Conservation (phyloP, 1,140 invertebrate genomes). For the Anagrus nilaparvatae region DNA sequence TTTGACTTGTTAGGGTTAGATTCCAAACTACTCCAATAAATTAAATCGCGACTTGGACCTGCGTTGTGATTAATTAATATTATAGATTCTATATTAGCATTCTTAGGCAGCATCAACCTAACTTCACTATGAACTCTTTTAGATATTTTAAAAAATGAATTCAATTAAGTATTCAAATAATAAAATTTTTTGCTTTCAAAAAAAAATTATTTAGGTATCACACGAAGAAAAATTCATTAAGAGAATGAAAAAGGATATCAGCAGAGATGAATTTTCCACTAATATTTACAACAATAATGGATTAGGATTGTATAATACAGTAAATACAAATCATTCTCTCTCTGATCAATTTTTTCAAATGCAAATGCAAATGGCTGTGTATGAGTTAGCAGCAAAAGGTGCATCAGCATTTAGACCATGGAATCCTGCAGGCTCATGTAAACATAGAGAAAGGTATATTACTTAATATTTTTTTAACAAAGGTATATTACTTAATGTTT, state of each 20-base stretch:
- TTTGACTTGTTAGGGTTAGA: too few relatives aligned
- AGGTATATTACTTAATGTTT: not conserved
- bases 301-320: slow-evolving; percentile 35
- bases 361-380: slow-evolving; percentile 39
- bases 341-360: slow-evolving; percentile 10
- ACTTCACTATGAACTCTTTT: too few relatives aligned
- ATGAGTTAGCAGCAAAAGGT: slow-evolving; percentile 36
- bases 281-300: slow-evolving; percentile 36
- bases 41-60: too few relatives aligned
- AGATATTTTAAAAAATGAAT: too few relatives aligned
- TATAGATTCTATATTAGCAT: too few relatives aligned
- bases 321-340: slow-evolving; percentile 12
- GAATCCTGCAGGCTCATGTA: slow-evolving; percentile 32
- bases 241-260: slow-evolving; percentile 35
- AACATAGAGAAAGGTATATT: slow-evolving; percentile 38
- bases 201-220: too few relatives aligned
- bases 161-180: too few relatives aligned
- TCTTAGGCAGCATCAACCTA: too few relatives aligned
- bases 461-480: not conserved
- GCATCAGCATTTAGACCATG: slow-evolving; percentile 40
- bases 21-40: too few relatives aligned
- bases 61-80: too few relatives aligned
- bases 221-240: slow-evolving; percentile 36
- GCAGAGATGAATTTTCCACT: slow-evolving; percentile 32
- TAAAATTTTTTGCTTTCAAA: too few relatives aligned